phyloP scores from a whole-genome alignment of 2,888 invertebrate genomes.

The Helleia helle region DNA sequence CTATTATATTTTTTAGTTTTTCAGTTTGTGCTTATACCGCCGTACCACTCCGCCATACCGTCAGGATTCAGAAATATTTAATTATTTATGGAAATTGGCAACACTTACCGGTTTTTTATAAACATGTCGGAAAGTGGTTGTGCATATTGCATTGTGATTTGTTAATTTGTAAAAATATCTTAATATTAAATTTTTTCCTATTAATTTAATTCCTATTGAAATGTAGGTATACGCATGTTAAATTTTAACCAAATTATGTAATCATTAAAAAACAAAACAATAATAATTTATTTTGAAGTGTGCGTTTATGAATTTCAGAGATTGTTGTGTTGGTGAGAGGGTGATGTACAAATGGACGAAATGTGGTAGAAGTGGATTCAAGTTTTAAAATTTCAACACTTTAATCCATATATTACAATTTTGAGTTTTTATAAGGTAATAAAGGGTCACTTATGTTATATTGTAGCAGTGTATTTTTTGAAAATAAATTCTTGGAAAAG shows the following conservation, averaged over 20 bases:
- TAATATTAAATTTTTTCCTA: background rate
- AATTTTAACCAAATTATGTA: background rate
- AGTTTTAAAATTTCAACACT: constrained; percentile 28
- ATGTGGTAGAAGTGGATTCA: constrained; percentile 51
- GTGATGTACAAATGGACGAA: constrained; percentile 48
- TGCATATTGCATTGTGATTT: constrained; percentile 46
- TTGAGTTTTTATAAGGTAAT: constrained; percentile 36
- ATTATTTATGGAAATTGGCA: too few species aligned
- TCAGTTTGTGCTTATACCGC: too few species aligned
- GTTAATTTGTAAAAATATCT: constrained; percentile 21
- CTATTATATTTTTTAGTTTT: too few species aligned
- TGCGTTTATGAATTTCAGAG: constrained; percentile 49
- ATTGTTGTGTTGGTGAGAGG: constrained; percentile 62
- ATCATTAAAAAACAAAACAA: constrained; percentile 14
- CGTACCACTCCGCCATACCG: too few species aligned
- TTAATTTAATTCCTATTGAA: background rate
- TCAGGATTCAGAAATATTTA: too few species aligned
- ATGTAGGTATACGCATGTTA: background rate
- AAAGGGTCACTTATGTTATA: constrained; percentile 11
- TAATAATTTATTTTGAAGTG: constrained; percentile 30
- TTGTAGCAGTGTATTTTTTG: constrained; percentile 12
- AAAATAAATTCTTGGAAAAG: constrained; percentile 29
- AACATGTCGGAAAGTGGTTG: constrained; percentile 59
- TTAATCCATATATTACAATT: constrained; percentile 26
- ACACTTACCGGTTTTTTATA: constrained; percentile 31